phyloP scores from a whole-genome alignment of 2,888 invertebrate genomes.

The Ornithoptera alexandrae region DNA sequence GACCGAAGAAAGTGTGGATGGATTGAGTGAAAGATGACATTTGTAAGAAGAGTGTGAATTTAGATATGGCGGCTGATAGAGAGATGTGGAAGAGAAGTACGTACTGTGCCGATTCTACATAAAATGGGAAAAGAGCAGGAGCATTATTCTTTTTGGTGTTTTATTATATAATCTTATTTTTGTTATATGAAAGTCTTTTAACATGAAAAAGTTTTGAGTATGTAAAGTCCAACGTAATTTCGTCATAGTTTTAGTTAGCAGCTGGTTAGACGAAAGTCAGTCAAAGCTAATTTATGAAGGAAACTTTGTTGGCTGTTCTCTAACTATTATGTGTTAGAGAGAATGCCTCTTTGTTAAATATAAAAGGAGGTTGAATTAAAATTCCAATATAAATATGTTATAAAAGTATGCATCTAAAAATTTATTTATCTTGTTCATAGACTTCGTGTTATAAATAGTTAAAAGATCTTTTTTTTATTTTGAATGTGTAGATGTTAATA shows the following conservation, averaged over 20 bases:
- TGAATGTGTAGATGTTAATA: no score
- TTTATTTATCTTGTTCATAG: background rate
- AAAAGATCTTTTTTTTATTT: background rate
- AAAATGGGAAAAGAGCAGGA: no score
- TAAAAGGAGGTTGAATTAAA: background rate
- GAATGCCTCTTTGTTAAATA: background rate
- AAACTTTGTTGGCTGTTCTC: background rate
- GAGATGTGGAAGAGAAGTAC: no score
- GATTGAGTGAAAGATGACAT: no score
- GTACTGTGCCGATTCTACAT: no score
- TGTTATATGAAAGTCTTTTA: background rate
- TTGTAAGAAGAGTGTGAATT: no score
- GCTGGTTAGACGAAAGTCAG: constrained; percentile 37
- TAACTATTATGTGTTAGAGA: background rate
- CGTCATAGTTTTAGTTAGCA: constrained; percentile 33
- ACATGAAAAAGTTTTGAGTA: background rate
- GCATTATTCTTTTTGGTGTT: background rate
- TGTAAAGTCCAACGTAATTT: background rate
- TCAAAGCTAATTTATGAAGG: constrained; percentile 33
- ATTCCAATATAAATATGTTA: no score
- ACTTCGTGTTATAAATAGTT: background rate
- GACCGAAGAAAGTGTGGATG: no score
- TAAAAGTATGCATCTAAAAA: background rate
- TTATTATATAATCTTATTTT: background rate
- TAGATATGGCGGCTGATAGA: no score